Percentiles rank a stretch among this genome's conserved stretches.
These are phyloP conservation scores for Hippocampus abdominalis DNA, from an alignment of 2,113 vertebrate genomes.

Conservation along the genomic window DNA sequence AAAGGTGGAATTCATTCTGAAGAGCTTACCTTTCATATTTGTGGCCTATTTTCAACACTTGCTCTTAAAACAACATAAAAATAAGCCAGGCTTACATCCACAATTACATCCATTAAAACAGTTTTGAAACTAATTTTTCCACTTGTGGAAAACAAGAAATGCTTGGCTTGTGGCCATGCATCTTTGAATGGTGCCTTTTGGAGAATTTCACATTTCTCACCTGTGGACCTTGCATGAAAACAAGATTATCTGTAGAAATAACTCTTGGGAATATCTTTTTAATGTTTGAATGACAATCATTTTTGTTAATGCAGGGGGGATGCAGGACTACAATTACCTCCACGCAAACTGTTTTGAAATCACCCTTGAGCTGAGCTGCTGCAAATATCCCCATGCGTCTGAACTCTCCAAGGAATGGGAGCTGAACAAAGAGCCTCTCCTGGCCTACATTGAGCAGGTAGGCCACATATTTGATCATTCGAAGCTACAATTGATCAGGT, in stretches of 20 bases:
- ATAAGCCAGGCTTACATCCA: neutral
- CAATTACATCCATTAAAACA: no score
- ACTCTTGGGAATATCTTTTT: no score
- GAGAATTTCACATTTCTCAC: no score
- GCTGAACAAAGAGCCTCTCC: constrained; percentile 86
- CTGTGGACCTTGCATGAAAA: no score
- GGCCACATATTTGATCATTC: neutral
- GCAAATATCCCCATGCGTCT: constrained; percentile 82
- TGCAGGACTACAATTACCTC: constrained; percentile 98
- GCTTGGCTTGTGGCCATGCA: no score
- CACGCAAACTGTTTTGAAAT: constrained; percentile 92
- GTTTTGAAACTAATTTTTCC: no score
- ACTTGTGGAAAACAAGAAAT: no score
- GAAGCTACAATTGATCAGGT: neutral
- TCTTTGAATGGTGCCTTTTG: no score
- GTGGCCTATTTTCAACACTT: neutral
- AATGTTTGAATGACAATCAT: neutral
- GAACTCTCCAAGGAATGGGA: constrained; percentile 87
- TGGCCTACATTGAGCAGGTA: constrained; percentile 90
- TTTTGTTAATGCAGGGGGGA: constrained; percentile 79
- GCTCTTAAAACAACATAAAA: neutral
- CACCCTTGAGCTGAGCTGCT: constrained; percentile 94
- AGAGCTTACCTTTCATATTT: neutral
- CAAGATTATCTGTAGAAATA: no score
- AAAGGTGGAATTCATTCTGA: neutral